Evolutionary conservation across 2,888 invertebrate species (phyloP), one percentile per base, ranked within the genome.

Genomic region (Acheta domesticus): DNA sequence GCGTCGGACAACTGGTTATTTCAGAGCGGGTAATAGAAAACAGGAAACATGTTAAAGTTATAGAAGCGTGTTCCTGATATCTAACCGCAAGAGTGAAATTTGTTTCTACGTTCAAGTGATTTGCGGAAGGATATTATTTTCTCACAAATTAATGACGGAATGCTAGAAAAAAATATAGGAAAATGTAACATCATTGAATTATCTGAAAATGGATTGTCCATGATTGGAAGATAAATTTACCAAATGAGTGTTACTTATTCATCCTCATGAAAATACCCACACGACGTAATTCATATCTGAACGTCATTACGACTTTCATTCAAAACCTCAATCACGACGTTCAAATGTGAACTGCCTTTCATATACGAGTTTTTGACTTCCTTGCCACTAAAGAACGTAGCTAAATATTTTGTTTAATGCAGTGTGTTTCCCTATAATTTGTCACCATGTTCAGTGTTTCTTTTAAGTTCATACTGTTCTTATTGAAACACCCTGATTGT

Each of bases 341-440:
- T n/a, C 14, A 19, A n/a, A n/a, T 62, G 62, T 62, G 62, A 62
- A 62, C 62, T 62, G 62, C 62, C 62, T 62, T 62, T 62, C 14
- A 62, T 14, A 62, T 62, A 62, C 62, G 62, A 62, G 16, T 62
- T 62, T 62, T 62, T n/a, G 62, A 62, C 62, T 62, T 62, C 14
- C n/a, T 62, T 62, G 62, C 62, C 62, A 62, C n/a, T n/a, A 62
- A 62, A 62, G 62, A 62, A 62, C n/a, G 62, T 62, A 62, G 62
- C n/a, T 14, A 62, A 36, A 62, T 19, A n/a, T 62, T 62, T 62
- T 14, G 62, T 62, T 62, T 14, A 19, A n/a, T 19, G 62, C 62
- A 62, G 62, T 19, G 62, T 62, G 62, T 62, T 62, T 62, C 62
- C 62, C 62, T 62, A 62, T 62, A 62, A 62, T 62, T 62, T 62